Base-by-base conservation (phyloP, 2,797 vertebrate species). In the Lithobates pipiens region DNA sequence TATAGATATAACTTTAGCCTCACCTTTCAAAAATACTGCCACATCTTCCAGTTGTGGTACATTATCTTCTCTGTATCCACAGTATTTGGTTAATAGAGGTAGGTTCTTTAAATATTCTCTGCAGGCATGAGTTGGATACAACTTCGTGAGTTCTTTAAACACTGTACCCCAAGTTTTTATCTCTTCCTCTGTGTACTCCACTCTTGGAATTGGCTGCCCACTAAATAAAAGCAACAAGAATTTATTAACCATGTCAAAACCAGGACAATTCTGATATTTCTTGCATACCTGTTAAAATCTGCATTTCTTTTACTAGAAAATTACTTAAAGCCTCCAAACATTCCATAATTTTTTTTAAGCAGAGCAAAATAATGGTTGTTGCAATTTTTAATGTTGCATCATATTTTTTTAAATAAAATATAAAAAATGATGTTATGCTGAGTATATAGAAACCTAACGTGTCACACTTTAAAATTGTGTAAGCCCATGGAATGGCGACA, bases 101-200 rank as follows among this genome's bases (percentile, higher is more conserved):
- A 98, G 94, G 92, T 99, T 99, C 91, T 97, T 97, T 88, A 99
- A 92, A 90, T 99, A 97, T 77, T 99, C 98, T 25, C 89, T 94
- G 91, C 98, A 99, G 88, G 98, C 98, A 23, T 99, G 98, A 21
- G 96, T 99, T 0, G 98, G 98, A 86, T 99, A 99, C 57, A 99
- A 96, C 87, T 96, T 96, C 90, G 94, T 96, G 73, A 99, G 96
- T 89, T 99, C 98, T 61, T 95, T 93, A 91, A 97, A 99, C 6
- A 99, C 96, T 11, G 97, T 93, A 0, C 97, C 97, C 98, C 98
- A 99, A 0, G 98, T 99, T 92, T 90, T 95, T 44, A 98, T 93
- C 92, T 99, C 98, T 93, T 99, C 98, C 10, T 88, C 84, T 0
- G 96, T 98, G 86, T 99, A 99, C 81, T 97, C 94, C 73, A 98